A percentile compares a stretch with the other conserved stretches of the same genome.
These are phyloP conservation scores for Anableps anableps DNA, from an alignment of 2,797 vertebrate genomes.

Conservation along the genomic window DNA sequence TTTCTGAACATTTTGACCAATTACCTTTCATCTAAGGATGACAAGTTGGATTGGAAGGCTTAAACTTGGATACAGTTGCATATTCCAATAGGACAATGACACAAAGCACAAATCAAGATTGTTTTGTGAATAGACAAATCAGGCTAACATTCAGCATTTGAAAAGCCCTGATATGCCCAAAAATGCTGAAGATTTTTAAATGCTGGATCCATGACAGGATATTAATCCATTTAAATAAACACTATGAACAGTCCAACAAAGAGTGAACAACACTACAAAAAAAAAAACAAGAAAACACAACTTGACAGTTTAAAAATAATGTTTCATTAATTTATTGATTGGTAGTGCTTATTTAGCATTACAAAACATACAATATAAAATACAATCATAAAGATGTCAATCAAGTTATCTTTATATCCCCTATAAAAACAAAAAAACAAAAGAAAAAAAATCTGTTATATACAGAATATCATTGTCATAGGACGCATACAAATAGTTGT, in stretches of 20 bases:
- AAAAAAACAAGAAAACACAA: conserved; percentile 11
- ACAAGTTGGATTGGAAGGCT: neutral
- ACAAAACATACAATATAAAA: conserved; percentile 71
- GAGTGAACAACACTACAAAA: neutral
- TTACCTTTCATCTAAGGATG: neutral
- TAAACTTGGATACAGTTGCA: neutral
- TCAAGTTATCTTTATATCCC: conserved; percentile 45
- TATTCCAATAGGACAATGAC: neutral
- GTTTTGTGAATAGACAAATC: neutral
- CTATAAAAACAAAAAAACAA: conserved; percentile 39
- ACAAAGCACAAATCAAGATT: neutral
- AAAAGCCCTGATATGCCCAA: neutral
- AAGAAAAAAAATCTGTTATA: conserved; percentile 60
- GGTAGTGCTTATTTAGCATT: conserved; percentile 50
- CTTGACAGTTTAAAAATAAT: conserved; percentile 19
- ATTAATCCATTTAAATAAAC: neutral
- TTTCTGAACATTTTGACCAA: neutral
- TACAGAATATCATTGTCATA: conserved; percentile 53
- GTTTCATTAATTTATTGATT: conserved; percentile 66
- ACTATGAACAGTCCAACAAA: neutral
- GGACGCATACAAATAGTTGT: conserved; percentile 45
- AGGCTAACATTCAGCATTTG: neutral
- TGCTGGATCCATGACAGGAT: neutral
- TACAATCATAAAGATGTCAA: conserved; percentile 64
- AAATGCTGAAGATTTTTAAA: neutral